Percentiles rank a stretch among this genome's conserved stretches.
phyloP scores from a whole-genome alignment of 2,888 invertebrate genomes.

The Oscheius sp. region DNA sequence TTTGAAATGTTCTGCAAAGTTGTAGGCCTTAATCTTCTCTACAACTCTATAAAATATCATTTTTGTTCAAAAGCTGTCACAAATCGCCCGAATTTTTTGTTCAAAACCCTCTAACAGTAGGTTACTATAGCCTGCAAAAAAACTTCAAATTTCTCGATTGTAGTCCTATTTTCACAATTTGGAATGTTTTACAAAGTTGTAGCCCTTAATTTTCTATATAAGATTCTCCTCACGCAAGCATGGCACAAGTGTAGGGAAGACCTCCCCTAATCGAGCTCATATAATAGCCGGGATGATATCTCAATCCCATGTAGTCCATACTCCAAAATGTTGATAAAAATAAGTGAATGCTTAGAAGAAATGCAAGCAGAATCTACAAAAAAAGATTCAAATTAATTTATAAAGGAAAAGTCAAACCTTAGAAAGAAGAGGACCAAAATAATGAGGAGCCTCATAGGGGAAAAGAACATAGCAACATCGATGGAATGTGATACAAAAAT shows the following conservation, averaged over 20 bases:
- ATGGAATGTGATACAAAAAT: neutral
- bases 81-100: too few species aligned
- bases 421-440: neutral
- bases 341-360: neutral
- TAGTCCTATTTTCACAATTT: too few species aligned
- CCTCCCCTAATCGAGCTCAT: neutral
- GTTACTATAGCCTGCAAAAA: too few species aligned
- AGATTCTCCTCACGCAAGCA: neutral
- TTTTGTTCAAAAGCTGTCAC: too few species aligned
- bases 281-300: neutral
- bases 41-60: too few species aligned
- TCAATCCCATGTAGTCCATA: conserved; percentile 7
- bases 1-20: too few species aligned
- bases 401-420: neutral
- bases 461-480: neutral
- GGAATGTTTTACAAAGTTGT: too few species aligned
- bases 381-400: neutral
- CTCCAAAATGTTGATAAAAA: neutral
- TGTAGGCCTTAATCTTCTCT: too few species aligned
- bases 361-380: neutral
- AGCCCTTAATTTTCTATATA: too few species aligned
- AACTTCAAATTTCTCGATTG: too few species aligned
- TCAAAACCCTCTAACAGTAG: too few species aligned
- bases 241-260: neutral
- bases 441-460: neutral